A percentile compares a stretch with the other conserved stretches of the same genome.
phyloP scores from a whole-genome alignment of 92 coral and sea anemone species.

The Epizoanthus ramosus region DNA sequence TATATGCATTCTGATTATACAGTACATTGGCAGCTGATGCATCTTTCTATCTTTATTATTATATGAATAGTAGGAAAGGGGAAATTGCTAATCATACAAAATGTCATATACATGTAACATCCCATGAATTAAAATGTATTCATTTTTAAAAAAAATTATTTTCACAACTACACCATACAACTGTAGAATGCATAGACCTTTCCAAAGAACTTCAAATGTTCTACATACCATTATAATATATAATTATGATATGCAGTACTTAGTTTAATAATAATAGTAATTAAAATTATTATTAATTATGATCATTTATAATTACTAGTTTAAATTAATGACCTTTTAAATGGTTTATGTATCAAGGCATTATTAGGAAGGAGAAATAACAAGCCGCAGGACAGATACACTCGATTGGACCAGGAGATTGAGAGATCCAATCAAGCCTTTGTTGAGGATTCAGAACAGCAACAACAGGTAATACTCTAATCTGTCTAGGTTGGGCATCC shows the following conservation, averaged over 20 bases:
- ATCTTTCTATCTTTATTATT: too few relatives aligned
- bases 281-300: too few relatives aligned
- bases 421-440: constrained; percentile 94
- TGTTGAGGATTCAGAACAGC: constrained; percentile 87
- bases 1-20: too few relatives aligned
- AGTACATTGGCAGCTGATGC: not conserved
- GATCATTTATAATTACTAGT: too few relatives aligned
- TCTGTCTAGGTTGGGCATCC: not conserved
- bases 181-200: not conserved
- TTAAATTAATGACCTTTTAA: not conserved
- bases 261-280: too few relatives aligned
- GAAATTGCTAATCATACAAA: too few relatives aligned
- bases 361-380: constrained; percentile 81
- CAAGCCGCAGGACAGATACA: constrained; percentile 83
- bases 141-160: too few relatives aligned
- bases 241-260: too few relatives aligned
- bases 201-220: not conserved
- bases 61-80: too few relatives aligned
- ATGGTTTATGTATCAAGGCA: constrained; percentile 54
- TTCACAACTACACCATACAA: too few relatives aligned
- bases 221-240: not conserved
- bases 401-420: constrained; percentile 90
- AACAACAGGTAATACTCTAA: constrained; percentile 78
- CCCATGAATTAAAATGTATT: not conserved
- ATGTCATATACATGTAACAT: too few relatives aligned